Conservation (phyloP, 2,113 vertebrate genomes). For the Toxotes chatareus region DNA sequence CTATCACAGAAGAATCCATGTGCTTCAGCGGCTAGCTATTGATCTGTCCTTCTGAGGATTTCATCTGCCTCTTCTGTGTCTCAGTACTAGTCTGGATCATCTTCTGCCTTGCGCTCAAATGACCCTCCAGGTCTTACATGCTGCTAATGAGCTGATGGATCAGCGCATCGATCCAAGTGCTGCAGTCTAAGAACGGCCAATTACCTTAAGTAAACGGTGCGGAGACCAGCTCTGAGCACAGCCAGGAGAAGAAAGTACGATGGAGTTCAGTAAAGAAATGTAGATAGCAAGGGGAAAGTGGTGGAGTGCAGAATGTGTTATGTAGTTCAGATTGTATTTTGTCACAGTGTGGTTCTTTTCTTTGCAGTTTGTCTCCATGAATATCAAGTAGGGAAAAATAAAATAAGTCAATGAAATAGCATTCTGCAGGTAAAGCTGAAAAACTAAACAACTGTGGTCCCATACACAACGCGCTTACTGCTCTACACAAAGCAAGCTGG, state of each 20-base stretch:
- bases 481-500: slow-evolving; percentile 21
- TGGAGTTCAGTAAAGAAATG: slow-evolving; percentile 49
- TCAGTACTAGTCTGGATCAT: slow-evolving; percentile 66
- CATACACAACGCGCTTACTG: slow-evolving; percentile 1
- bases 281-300: slow-evolving; percentile 39
- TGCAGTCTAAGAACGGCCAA: slow-evolving; percentile 74
- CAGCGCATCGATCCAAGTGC: slow-evolving; percentile 75
- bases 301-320: slow-evolving; percentile 47
- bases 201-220: slow-evolving; percentile 80
- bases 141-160: slow-evolving; percentile 82
- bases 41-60: slow-evolving; percentile 68
- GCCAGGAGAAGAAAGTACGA: slow-evolving; percentile 55
- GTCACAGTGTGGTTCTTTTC: slow-evolving; percentile 55
- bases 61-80: slow-evolving; percentile 43
- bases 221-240: slow-evolving; percentile 48
- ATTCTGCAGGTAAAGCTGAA: slow-evolving; percentile 33
- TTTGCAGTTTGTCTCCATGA: slow-evolving; percentile 69
- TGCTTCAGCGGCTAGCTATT: slow-evolving; percentile 54
- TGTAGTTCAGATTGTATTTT: slow-evolving; percentile 66
- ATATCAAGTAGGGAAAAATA: slow-evolving; percentile 59
- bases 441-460: slow-evolving; percentile 42
- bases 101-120: slow-evolving; percentile 65
- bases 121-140: slow-evolving; percentile 68
- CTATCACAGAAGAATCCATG: slow-evolving; percentile 45
- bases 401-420: slow-evolving; percentile 55